phyloP scores from a whole-genome alignment of 2,113 vertebrate species.

The Equus przewalskii region DNA sequence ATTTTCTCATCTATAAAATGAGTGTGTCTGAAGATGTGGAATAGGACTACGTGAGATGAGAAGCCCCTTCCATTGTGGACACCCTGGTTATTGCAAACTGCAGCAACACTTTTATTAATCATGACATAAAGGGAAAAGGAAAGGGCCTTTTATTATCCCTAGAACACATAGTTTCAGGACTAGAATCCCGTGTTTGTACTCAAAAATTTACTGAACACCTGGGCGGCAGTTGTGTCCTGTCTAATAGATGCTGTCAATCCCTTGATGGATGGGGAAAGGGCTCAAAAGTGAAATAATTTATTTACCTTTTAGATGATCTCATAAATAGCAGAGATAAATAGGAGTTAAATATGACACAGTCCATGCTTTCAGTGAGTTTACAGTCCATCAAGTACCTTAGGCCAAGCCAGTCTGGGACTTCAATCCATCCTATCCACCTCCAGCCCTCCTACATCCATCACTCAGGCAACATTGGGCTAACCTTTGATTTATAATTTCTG shows the following conservation, averaged over 20 bases:
- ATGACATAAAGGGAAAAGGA: not conserved
- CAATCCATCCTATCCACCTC: not conserved
- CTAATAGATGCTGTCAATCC: not conserved
- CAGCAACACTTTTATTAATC: not conserved
- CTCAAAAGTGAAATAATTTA: constrained; percentile 32
- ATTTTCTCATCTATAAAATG: not conserved
- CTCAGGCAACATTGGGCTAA: not conserved
- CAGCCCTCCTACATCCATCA: not conserved
- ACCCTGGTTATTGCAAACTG: not conserved
- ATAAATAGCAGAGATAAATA: constrained; percentile 52
- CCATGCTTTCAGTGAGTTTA: constrained; percentile 38
- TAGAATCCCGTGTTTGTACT: constrained; percentile 8
- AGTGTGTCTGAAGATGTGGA: not conserved
- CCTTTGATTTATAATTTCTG: not conserved
- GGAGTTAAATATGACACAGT: not conserved
- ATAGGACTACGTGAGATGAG: not conserved
- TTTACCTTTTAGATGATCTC: constrained; percentile 46
- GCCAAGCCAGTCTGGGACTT: not conserved
- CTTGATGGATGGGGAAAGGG: not conserved
- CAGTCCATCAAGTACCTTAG: not conserved
- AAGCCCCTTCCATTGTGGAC: not conserved
- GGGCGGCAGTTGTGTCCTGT: not conserved
- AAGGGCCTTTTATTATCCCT: not conserved
- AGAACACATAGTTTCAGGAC: constrained; percentile 32
- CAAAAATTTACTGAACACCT: constrained; percentile 38